Base-by-base conservation (phyloP, 2,113 vertebrate species). In the Fukomys damarensis region DNA sequence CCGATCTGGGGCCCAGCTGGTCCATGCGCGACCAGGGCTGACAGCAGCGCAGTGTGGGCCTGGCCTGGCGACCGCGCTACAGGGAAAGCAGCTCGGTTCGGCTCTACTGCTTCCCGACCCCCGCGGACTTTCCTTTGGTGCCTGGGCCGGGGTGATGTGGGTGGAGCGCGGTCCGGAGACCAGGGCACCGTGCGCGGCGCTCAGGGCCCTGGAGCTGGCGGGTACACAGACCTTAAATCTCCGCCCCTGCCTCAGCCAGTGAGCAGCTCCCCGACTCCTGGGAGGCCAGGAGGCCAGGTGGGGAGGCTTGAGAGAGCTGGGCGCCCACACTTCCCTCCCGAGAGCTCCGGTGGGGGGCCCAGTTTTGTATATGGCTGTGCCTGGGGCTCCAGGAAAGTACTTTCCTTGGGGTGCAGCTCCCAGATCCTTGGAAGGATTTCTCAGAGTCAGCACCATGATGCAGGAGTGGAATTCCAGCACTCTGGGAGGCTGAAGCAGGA, bases 221-320 rank as follows among this genome's bases (percentile, higher is more conserved):
- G 98, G 98, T 99, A 99, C 92, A 99, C 99, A 99, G 98, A 99
- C 98, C 97, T 98, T 99, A 99, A 99, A 99, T 99, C 97, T 98
- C 96, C 0, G 41, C 96, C 95, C 96, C 46, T n/a, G 79, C 66
- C 56, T 93, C 97, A 86, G 96, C 98, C 98, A 98, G 98, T 4
- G 68, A 41, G 68, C 68, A 4, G 66, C 66, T 5, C 43, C 54
- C 17, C 3, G 56, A 16, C 14, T 16, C 56, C 56, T 17, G 56
- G 56, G 56, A 58, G 56, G 26, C 74, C 16, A 17, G 3, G 49
- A 79, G 76, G 76, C 76, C 46, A 52, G 43, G 72, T 49, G 41
- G 74, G 26, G 49, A 20, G 58, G 7, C 58, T 32, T 13, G 28
- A 52, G 28, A 32, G 43, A 13, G 7, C 30, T 4, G 10, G 68